Percentiles rank a stretch among this genome's conserved stretches.
Evolutionary conservation across 2,888 invertebrate species (phyloP).

Genomic region (Chrysolina americana): DNA sequence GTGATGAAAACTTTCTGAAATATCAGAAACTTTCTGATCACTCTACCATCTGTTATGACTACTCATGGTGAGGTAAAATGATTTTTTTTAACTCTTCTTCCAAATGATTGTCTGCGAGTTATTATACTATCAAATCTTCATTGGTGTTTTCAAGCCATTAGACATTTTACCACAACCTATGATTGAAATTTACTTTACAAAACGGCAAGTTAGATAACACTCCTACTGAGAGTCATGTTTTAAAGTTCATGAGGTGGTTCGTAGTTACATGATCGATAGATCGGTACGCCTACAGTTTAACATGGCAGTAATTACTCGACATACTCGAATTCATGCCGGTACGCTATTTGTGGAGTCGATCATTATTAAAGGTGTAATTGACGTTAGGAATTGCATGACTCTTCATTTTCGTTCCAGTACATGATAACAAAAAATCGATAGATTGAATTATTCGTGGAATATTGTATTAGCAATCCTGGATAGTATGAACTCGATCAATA

Average conservation of each 20-base stretch:
- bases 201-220: neutral
- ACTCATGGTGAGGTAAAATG: too few species aligned
- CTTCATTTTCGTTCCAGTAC: neutral
- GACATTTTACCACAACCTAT: too few species aligned
- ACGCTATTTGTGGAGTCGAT: conserved; percentile 5
- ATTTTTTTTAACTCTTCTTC: too few species aligned
- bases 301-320: neutral
- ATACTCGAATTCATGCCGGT: conserved; percentile 10
- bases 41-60: too few species aligned
- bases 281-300: conserved; percentile 13
- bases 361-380: conserved; percentile 7
- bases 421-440: neutral
- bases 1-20: too few species aligned
- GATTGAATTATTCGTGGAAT: neutral
- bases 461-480: too few species aligned
- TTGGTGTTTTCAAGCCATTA: too few species aligned
- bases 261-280: conserved; percentile 14
- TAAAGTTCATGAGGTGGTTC: neutral
- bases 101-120: too few species aligned
- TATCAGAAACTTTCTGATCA: too few species aligned
- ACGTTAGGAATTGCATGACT: conserved; percentile 17
- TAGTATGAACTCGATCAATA: too few species aligned
- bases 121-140: too few species aligned
- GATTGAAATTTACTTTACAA: neutral
- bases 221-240: neutral